Base-by-base conservation (phyloP, 2,113 vertebrate genomes). In the Catharus bicknelli region DNA sequence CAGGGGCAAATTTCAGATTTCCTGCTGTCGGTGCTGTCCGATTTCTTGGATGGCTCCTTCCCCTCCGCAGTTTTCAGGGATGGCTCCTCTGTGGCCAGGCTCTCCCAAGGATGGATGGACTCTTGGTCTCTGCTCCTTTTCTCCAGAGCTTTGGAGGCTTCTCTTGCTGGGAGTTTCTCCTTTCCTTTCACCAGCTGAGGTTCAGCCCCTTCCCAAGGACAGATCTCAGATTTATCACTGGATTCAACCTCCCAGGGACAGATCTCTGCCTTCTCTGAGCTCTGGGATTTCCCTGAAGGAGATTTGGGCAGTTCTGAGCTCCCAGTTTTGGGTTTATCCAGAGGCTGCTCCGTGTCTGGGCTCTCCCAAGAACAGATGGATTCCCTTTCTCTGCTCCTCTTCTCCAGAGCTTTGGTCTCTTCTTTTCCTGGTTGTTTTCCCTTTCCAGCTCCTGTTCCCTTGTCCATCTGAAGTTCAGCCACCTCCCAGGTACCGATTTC, bases 401-500 rank as follows among this genome's bases (percentile, higher is more conserved):
- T 67, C 32, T 66, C 66, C 53, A 50, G 2, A 16, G 13, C 5
- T n/a, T n/a, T n/a, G n/a, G n/a, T 27, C 16, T 63, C 22, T 36
- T 42, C 43, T 48, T 7, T 27, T 3, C 3, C 4, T 25, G 2
- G 2, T 14, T 29, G 5, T 12, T n/a, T n/a, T n/a, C n/a, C n/a
- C n/a, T n/a, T n/a, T n/a, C n/a, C n/a, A n/a, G n/a, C n/a, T 36
- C n/a, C 26, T 1, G 22, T 75, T 5, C n/a, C n/a, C n/a, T n/a
- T n/a, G n/a, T 47, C 72, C 72, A 59, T 3, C 42, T 30, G 62
- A 16, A 36, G 30, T 0, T 3, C 45, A 34, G 43, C 45, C 25
- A 0, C 80, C 8, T 97, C 97, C 97, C 97, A 97, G 7, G 97
- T 97, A 47, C 97, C 98, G 48, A 98, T 73, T 5, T 98, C 95